Base-by-base conservation (phyloP, 2,888 invertebrate genomes). In the Tromatobia lineatoria region DNA sequence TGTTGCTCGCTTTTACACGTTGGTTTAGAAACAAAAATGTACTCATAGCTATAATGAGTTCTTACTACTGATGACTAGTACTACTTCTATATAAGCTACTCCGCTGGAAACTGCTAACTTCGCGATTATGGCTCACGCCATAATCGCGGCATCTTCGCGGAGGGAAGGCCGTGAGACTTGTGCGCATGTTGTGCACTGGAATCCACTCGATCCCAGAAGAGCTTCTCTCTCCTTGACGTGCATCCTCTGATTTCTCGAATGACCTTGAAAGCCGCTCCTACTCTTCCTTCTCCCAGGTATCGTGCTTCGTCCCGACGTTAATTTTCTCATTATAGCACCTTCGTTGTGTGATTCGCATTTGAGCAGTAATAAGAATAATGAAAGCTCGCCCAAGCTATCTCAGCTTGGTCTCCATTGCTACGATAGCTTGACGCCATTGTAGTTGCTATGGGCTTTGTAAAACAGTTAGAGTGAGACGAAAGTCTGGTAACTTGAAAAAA, bases 291-390 rank as follows among this genome's bases (percentile, higher is more conserved):
- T 47, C 78, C 64, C 50, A 47, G 8, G 13, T 20, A 50, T 13
- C 70, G 80, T 69, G 71, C 50, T 57, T 80, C 10, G 71, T 47
- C 20, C 18, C 18, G 10, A 38, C 54, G 54, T 74, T 88, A 89
- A 90, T 89, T 90, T 90, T 86, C 89, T 90, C 87, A 90, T 91
- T 90, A 90, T 90, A 86, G 87, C 90, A 90, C 90, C 89, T 89
- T 83, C 86, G 77, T 84, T 86, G 85, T 74, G 83, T 83, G 84
- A 89, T 89, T 89, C 85, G 69, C 76, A 61, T 69, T 69, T 64
- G 23, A 29, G 79, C 64, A 71, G 69, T 52, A 59, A 76, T 52
- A 66, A 76, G 71, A 70, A 61, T 64, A 47, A 59, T 47, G 64
- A 25, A 71, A 57, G 75, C 59, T 70, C 79, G 71, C 45, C 74